Percentiles rank a stretch among this genome's conserved stretches.
These are phyloP conservation scores for Erebia palarica DNA, from an alignment of 2,888 invertebrate species.

Conservation along the genomic window DNA sequence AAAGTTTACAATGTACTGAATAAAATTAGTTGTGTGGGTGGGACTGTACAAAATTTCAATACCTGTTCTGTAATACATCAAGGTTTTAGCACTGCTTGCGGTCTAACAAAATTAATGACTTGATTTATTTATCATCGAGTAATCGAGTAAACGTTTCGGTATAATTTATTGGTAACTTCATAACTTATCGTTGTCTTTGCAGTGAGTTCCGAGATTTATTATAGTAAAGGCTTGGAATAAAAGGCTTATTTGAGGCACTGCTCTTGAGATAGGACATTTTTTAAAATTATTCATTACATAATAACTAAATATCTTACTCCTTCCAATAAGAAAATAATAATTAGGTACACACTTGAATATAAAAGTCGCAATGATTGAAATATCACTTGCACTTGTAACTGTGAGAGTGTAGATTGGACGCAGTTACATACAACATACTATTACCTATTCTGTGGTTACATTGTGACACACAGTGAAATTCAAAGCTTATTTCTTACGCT, in stretches of 20 bases:
- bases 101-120: constrained; percentile 12
- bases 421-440: too few relatives aligned
- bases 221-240: not conserved
- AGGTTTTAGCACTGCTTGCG: not conserved
- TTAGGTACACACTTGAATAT: too few relatives aligned
- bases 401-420: too few relatives aligned
- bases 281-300: not conserved
- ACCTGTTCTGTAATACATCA: not conserved
- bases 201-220: constrained; percentile 16
- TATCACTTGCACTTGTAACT: too few relatives aligned
- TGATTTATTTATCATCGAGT: constrained; percentile 15
- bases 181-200: constrained; percentile 12
- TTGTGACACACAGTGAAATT: too few relatives aligned
- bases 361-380: too few relatives aligned
- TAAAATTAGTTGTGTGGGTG: too few relatives aligned
- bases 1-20: too few relatives aligned
- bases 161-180: constrained; percentile 17
- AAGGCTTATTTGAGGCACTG: not conserved
- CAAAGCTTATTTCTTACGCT: too few relatives aligned
- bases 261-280: not conserved
- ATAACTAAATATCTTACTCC: not conserved
- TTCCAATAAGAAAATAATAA: too few relatives aligned
- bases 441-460: too few relatives aligned
- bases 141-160: constrained; percentile 3
- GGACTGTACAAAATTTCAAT: not conserved